Conservation (phyloP, 2,113 vertebrate genomes). For the Hydrochoerus hydrochaeris region DNA sequence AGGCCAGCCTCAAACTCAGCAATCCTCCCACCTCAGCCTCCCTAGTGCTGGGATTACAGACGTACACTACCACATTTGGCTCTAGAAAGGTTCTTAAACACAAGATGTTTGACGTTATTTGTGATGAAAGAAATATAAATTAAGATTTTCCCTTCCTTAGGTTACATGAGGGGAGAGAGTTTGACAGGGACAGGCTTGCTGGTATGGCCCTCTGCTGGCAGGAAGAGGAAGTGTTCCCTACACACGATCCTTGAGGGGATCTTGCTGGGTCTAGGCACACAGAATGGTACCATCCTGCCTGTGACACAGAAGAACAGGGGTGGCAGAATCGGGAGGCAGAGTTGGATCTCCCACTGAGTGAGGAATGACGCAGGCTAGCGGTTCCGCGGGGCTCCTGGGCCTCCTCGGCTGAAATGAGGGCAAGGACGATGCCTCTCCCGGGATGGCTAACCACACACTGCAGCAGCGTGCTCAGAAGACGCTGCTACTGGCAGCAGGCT, state of each 20-base stretch:
- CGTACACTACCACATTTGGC: too few species aligned
- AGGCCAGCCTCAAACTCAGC: too few species aligned
- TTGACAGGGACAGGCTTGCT: not conserved
- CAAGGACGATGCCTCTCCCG: rapidly evolving
- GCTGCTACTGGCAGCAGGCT: not conserved
- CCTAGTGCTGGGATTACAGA: too few species aligned
- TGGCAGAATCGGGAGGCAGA: not conserved
- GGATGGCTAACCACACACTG: rapidly evolving
- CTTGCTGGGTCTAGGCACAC: not conserved
- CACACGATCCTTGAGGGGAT: not conserved
- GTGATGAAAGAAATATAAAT: not conserved
- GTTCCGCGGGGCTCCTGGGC: not conserved
- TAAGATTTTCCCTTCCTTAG: not conserved
- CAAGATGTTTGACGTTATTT: not conserved
- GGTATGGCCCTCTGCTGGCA: not conserved
- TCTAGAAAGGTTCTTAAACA: not conserved
- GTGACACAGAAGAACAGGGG: not conserved
- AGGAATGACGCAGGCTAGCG: not conserved
- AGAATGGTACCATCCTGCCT: not conserved
- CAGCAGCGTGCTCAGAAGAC: rapidly evolving
- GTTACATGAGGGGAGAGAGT: rapidly evolving
- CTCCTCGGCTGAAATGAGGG: not conserved
- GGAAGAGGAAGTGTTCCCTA: not conserved
- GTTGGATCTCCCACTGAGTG: rapidly evolving
- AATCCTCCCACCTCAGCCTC: too few species aligned